Conservation (phyloP, 2,113 vertebrate genomes). For the Tympanuchus pallidicinctus region DNA sequence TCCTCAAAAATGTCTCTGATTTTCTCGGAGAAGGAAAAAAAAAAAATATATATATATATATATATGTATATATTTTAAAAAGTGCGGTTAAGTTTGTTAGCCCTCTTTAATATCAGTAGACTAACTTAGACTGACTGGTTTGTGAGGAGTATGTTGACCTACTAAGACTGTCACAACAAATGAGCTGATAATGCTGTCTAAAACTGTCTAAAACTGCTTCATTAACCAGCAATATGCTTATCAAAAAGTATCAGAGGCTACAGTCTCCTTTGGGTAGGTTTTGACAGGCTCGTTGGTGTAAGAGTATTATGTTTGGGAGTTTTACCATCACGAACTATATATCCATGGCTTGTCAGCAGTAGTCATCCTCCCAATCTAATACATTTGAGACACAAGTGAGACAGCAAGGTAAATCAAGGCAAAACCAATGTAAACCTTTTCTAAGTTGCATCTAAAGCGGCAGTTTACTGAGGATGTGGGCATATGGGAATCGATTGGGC, state of each 20-base stretch:
- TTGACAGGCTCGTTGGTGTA: not conserved
- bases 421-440: not conserved
- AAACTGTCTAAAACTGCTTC: not conserved
- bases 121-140: not conserved
- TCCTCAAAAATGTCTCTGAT: not conserved
- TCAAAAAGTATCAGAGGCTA: not conserved
- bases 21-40: not conserved
- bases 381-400: not conserved
- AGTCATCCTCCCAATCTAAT: not conserved
- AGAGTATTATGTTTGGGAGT: not conserved
- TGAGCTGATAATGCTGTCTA: not conserved
- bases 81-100: not conserved
- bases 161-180: not conserved
- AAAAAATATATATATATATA: too few relatives aligned
- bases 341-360: not conserved
- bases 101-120: not conserved
- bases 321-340: not conserved
- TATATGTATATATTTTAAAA: not conserved
- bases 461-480: accelerated
- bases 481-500: not conserved
- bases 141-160: not conserved
- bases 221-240: not conserved
- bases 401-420: not conserved
- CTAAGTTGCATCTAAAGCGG: not conserved
- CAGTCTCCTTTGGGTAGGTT: not conserved